Evolutionary conservation across 2,888 invertebrate species (phyloP), one percentile per base, ranked within the genome.

Genomic region (Ormia ochracea): DNA sequence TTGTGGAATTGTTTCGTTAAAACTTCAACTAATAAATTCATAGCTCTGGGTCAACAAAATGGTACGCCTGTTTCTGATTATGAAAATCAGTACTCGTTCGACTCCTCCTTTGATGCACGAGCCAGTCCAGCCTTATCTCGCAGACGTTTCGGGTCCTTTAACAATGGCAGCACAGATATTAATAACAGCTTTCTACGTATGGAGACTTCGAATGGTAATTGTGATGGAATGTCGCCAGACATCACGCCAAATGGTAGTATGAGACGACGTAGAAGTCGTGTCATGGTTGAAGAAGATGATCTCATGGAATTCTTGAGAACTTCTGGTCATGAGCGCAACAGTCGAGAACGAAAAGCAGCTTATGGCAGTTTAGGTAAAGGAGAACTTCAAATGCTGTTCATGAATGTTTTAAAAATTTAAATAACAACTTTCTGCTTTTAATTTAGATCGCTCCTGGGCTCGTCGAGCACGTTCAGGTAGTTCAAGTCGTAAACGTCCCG

Each of bases 211-310:
- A 63, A 77, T 61, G 73, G 82, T 3, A 85, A 84, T 68, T 88
- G 89, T 54, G 89, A 90, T 36, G 88, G 87, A 5, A 84, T 86
- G 68, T 90, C 90, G 36, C 73, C 89, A 92, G 96, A 97, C 87
- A 94, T 96, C 43, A 97, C 97, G 4, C 97, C 97, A 12, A 96
- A 95, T 82, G 97, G 97, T 33, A 96, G 96, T 82, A 90, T 97
- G 41, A 92, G 96, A 19, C 91, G 96, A 36, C 91, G 96, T 50
- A 91, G 96, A 84, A 94, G 96, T 86, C 92, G 96, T 31, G 94
- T 96, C 17, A 93, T 96, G 0, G 94, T 94, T 4, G 96, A 94
- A 86, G 95, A 95, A 85, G 95, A 96, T 85, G 96, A 96, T 84
- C 89, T 97, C n/a, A 94, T 97, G 93, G 96, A 96, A 87, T 96